Base-by-base conservation (phyloP, 2,113 vertebrate species). In the Cromileptes altivelis region DNA sequence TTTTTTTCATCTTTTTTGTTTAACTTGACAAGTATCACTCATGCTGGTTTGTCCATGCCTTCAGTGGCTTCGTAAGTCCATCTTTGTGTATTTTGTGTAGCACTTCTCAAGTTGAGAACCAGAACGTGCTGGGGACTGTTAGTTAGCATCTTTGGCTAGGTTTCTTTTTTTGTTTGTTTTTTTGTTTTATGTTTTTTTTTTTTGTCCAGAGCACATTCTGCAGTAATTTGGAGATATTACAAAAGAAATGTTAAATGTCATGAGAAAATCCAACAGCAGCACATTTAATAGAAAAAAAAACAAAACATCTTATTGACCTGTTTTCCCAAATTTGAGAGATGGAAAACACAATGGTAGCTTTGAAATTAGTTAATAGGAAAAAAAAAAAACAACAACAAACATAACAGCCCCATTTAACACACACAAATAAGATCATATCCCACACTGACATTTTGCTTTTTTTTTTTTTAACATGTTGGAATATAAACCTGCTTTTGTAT, bases 1-100 rank as follows among this genome's bases (percentile, higher is more conserved):
- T 79, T 80, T 85, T 70, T 63, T 37, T 85, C 42, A 2, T 45
- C 11, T 75, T 67, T 71, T 69, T 68, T 74, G 85, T 81, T 60
- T n/a, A 65, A 91, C 85, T 89, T 56, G 79, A 94, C 86, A 91
- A 85, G 71, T 92, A 85, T 92, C 87, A 17, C 85, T 92, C 94
- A 94, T 94, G 93, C 92, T 94, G 91, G 90, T 93, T 93, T 90
- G 77, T 92, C 89, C 92, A 94, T 95, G 92, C 89, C 92, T 75
- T 81, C 73, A 83, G 74, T 85, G 87, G 85, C 84, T 92, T 77
- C 23, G 64, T 68, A 89, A 87, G 88, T 89, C 78, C 62, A 37
- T 87, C 50, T 89, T 71, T 85, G 42, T 73, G 49, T 76, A 58
- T 85, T 83, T 83, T 79, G 62, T 88, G 74, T 78, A 78, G 77